Base-by-base conservation (phyloP, 2,888 invertebrate genomes). In the Mallateleia sp. region DNA sequence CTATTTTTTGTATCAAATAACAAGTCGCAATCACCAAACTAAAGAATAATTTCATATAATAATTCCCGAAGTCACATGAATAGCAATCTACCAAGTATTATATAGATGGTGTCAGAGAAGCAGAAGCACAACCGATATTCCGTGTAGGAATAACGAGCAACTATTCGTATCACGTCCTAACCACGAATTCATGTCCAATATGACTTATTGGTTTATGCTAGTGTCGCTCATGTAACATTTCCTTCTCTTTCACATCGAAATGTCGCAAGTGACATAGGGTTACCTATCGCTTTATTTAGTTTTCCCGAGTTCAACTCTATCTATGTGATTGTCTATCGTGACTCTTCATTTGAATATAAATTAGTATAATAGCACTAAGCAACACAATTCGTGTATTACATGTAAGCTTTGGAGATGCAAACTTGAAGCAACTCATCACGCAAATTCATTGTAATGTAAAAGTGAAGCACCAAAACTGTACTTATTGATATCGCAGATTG, bases 111-210 rank as follows among this genome's bases (percentile, higher is more conserved):
- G 18, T 54, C 60, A 45, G 60, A 52, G 62, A 75, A 62, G 52
- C 42, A 25, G 15, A 75, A 67, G 45, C 24, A 74, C 28, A 22
- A 66, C 60, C 52, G 75, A 62, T 67, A 67, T 58, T 47, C 32
- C 24, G 22, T 9, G 69, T 24, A 52, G 34, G 60, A 74, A 34
- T 74, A 74, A 34, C 72, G 24, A 74, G 24, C 34, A 69, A 80
- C 69, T 62, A 85, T 85, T 80, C 80, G 71, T 15, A 45, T 75
- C 85, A 85, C 85, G 85, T 85, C 42, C 74, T 52, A 77, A 67
- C 81, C 72, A 85, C 66, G 64, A 85, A 75, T 71, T 71, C 67
- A 66, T 72, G 85, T 81, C 58, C 38, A 60, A 74, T 58, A 66
- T 81, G 66, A 74, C 47, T 81, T 72, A 81, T 66, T 81, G 81